Conservation (phyloP, 2,888 invertebrate genomes). For the Drosophila melanosoma region DNA sequence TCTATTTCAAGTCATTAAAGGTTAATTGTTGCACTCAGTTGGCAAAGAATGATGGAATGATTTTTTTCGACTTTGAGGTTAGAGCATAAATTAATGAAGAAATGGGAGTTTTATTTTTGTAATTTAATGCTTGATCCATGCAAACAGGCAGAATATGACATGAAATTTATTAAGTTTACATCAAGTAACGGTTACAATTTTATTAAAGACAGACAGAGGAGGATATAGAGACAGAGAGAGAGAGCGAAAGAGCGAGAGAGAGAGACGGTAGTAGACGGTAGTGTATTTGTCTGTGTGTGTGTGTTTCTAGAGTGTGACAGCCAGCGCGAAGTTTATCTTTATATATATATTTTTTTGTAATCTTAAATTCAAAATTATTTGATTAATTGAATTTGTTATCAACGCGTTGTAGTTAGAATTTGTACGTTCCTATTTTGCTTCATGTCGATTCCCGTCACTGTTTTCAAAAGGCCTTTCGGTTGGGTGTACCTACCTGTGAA, state of each 20-base stretch:
- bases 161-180: constrained; percentile 15
- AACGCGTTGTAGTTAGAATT: constrained; percentile 71
- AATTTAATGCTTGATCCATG: constrained; percentile 19
- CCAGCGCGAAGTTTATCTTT: constrained; percentile 45
- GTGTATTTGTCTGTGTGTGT: constrained; percentile 31
- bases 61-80: constrained; percentile 13
- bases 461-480: constrained; percentile 54
- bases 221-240: neutral
- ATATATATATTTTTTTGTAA: constrained; percentile 6
- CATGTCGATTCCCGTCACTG: constrained; percentile 85
- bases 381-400: constrained; percentile 9
- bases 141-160: constrained; percentile 26
- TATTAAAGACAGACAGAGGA: neutral
- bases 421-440: constrained; percentile 85
- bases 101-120: constrained; percentile 4
- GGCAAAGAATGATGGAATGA: constrained; percentile 8
- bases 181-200: constrained; percentile 4
- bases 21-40: constrained; percentile 15
- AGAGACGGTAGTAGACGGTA: constrained; percentile 8
- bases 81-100: constrained; percentile 21
- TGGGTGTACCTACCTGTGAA: constrained; percentile 95
- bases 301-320: constrained; percentile 42
- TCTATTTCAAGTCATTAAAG: neutral
- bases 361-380: constrained; percentile 11
- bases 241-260: constrained; percentile 4